These are phyloP conservation scores for Irena cyanogastra DNA, from an alignment of 2,113 vertebrate genomes.

Conservation along the genomic window DNA sequence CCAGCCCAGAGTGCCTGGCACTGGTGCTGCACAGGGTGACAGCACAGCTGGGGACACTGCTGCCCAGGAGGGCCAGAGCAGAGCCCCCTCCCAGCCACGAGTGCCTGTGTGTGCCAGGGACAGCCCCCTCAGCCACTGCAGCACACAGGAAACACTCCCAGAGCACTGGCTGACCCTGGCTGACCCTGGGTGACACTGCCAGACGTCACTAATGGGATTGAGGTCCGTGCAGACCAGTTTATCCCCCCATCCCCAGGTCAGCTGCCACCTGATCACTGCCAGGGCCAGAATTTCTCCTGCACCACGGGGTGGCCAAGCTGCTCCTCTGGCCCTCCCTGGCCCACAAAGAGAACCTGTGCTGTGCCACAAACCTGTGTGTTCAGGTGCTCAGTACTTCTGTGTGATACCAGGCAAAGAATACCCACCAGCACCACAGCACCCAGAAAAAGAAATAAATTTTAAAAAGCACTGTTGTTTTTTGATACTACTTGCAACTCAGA, in stretches of 20 bases:
- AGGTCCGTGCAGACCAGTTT: not conserved
- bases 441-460: fast-evolving
- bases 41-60: not conserved
- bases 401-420: not conserved
- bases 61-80: not conserved
- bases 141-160: not conserved
- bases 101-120: too few species aligned
- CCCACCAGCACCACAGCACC: not conserved
- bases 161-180: too few species aligned
- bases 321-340: not conserved
- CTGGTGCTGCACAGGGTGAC: not conserved
- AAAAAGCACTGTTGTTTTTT: not conserved
- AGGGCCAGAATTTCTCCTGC: not conserved
- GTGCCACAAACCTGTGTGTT: not conserved
- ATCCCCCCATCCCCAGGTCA: not conserved
- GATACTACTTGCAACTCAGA: not conserved
- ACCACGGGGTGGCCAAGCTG: not conserved
- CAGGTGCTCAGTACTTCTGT: not conserved
- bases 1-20: not conserved
- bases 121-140: not conserved
- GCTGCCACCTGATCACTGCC: slow-evolving; percentile 17
- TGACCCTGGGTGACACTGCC: not conserved
- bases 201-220: slow-evolving; percentile 46
- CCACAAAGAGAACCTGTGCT: not conserved
- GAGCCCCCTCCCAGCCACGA: not conserved